Percentiles rank a stretch among this genome's conserved stretches.
Conservation (phyloP, 2,797 vertebrate species). For the Enteromius radiatus region DNA sequence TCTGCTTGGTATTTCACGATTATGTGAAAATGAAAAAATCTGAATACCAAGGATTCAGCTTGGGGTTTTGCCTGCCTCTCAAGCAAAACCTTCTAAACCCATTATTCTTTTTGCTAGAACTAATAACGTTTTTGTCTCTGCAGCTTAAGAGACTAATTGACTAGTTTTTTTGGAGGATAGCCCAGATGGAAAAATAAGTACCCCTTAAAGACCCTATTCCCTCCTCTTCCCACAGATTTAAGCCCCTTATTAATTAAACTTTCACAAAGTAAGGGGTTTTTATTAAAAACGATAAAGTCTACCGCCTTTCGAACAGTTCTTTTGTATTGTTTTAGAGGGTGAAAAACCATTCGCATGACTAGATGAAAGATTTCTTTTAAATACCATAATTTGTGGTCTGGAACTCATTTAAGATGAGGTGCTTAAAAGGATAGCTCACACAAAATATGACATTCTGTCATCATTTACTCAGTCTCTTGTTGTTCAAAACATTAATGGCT, state of each 20-base stretch:
- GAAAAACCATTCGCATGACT: conserved; percentile 76
- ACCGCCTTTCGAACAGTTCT: conserved; percentile 73
- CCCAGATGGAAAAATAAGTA: conserved; percentile 85
- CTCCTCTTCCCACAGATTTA: conserved; percentile 79
- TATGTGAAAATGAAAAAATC: conserved; percentile 67
- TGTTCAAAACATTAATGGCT: background rate
- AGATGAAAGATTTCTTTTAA: conserved; percentile 72
- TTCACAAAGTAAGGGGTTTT: conserved; percentile 81
- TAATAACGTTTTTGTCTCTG: conserved; percentile 85
- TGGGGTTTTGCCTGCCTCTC: conserved; percentile 73
- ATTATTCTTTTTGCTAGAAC: conserved; percentile 83
- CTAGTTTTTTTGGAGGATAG: conserved; percentile 83
- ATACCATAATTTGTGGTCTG: conserved; percentile 69
- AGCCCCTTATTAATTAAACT: conserved; percentile 87
- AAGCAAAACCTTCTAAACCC: conserved; percentile 82
- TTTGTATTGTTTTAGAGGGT: conserved; percentile 76
- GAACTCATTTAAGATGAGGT: conserved; percentile 73
- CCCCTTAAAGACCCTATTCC: conserved; percentile 82
- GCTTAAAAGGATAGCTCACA: conserved; percentile 69
- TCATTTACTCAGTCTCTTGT: background rate
- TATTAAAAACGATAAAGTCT: conserved; percentile 82
- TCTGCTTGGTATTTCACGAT: conserved; percentile 59
- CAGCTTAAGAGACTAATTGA: conserved; percentile 86
- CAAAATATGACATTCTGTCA: conserved; percentile 57
- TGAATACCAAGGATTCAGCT: conserved; percentile 65